These are phyloP conservation scores for Gadus macrocephalus DNA, from an alignment of 2,113 vertebrate genomes.

Conservation along the genomic window DNA sequence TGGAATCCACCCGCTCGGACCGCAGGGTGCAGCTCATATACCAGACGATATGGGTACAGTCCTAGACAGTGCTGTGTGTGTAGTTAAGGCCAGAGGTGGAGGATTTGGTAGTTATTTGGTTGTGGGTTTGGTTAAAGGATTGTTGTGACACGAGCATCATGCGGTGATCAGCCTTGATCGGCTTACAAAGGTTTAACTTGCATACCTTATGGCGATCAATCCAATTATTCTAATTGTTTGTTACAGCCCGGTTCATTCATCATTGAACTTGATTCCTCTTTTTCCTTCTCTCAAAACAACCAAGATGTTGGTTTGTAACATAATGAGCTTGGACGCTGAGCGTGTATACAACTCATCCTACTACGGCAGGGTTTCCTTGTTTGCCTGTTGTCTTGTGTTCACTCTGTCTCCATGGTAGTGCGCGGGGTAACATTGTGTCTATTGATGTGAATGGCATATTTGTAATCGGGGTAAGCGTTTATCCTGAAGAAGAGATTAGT, in stretches of 20 bases:
- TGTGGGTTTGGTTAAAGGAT: too few relatives aligned
- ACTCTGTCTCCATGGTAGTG: conserved; percentile 20
- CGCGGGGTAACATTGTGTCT: background rate
- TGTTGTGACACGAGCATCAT: background rate
- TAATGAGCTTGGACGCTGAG: conserved; percentile 37
- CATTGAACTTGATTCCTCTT: too few relatives aligned
- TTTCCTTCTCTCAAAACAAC: background rate
- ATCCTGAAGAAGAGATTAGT: background rate
- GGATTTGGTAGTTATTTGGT: background rate
- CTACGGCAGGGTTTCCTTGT: conserved; percentile 1
- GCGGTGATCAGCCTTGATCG: conserved; percentile 11
- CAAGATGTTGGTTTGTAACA: conserved; percentile 16
- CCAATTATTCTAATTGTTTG: background rate
- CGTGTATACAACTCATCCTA: conserved; percentile 28
- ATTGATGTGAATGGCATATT: background rate
- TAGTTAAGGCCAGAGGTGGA: background rate
- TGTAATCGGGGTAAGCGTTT: background rate
- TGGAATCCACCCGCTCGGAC: conserved; percentile 22
- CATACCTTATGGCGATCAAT: background rate
- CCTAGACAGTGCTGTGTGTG: background rate
- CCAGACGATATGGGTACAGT: background rate
- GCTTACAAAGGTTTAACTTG: conserved; percentile 24
- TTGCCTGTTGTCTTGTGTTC: conserved; percentile 12
- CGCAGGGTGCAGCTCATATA: background rate
- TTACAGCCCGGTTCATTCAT: too few relatives aligned